Conservation (phyloP, 2,113 vertebrate genomes). For the Mus spicilegus region DNA sequence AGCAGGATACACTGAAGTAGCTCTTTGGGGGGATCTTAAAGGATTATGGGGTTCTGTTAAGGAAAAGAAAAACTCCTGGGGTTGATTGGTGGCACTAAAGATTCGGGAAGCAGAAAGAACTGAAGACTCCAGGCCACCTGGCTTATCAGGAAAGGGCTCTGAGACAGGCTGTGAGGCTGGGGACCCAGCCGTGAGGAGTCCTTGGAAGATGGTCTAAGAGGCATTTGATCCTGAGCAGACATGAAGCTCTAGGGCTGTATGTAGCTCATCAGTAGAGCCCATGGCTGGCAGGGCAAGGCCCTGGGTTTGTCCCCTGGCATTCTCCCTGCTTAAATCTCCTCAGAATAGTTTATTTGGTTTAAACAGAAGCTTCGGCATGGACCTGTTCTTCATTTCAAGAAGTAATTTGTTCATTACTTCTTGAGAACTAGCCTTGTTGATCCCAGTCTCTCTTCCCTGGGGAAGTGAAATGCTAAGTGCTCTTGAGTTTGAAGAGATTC, state of each 20-base stretch:
- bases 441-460: background rate
- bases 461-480: background rate
- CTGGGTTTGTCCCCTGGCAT: background rate
- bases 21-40: constrained; percentile 26
- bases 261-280: background rate
- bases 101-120: background rate
- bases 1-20: background rate
- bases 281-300: no score
- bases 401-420: background rate
- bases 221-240: background rate
- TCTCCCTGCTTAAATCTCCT: background rate
- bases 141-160: background rate
- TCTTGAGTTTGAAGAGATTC: background rate
- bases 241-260: no score
- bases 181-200: fast-evolving
- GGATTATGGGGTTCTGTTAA: background rate
- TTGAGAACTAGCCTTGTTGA: background rate
- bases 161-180: background rate
- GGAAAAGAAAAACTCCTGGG: no score
- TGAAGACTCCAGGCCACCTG: background rate
- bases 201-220: background rate
- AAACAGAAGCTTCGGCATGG: background rate
- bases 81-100: background rate
- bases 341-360: background rate
- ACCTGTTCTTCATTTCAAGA: background rate